phyloP scores from a whole-genome alignment of 2,797 vertebrate genomes.

The Protonibea diacanthus region DNA sequence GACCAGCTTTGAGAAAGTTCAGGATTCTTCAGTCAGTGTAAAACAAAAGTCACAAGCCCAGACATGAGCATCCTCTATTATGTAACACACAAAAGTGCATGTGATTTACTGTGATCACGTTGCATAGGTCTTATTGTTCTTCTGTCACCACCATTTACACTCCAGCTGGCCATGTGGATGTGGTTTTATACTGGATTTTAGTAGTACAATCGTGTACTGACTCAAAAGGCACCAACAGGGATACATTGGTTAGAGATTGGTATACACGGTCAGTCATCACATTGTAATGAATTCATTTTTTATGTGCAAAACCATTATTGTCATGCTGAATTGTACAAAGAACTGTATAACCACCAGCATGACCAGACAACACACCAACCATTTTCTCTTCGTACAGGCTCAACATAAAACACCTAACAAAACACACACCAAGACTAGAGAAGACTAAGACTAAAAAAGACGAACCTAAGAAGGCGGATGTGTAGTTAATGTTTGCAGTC shows the following conservation, averaged over 20 bases:
- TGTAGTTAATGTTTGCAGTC: neutral
- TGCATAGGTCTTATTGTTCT: neutral
- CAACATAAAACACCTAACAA: neutral
- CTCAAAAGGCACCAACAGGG: neutral
- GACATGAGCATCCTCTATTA: neutral
- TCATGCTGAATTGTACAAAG: neutral
- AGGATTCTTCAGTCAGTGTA: neutral
- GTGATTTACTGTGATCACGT: neutral
- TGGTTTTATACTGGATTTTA: neutral
- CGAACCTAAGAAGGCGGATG: neutral
- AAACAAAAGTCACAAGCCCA: neutral
- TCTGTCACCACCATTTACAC: neutral
- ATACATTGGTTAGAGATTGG: neutral
- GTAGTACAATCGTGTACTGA: neutral
- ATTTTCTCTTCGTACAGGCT: neutral
- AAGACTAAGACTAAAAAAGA: neutral
- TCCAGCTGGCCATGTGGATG: neutral
- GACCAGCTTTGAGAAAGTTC: neutral
- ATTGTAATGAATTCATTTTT: neutral
- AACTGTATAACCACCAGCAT: neutral
- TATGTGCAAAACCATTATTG: neutral
- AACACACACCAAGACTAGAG: neutral
- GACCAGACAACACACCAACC: neutral
- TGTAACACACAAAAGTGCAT: neutral
- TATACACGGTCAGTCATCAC: neutral